Evolutionary conservation across 2,113 vertebrate genomes (phyloP).

Genomic region (Grantiella picta): DNA sequence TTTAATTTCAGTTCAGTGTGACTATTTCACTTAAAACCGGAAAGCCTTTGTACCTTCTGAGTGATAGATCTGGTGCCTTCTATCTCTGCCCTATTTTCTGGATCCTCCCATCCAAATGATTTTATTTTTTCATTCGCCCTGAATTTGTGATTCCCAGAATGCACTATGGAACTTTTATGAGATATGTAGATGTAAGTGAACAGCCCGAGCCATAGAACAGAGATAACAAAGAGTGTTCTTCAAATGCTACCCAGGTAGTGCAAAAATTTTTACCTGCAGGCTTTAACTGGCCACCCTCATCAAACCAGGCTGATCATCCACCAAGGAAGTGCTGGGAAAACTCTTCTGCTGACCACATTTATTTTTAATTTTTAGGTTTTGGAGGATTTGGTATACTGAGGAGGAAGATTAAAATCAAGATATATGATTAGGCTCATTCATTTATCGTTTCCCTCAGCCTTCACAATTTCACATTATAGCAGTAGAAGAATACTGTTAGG

Average conservation of each 20-base stretch:
- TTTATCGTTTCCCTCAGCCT: fast-evolving
- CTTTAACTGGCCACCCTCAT: background rate
- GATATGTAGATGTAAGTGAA: background rate
- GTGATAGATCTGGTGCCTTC: background rate
- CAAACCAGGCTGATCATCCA: background rate
- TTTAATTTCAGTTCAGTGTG: background rate
- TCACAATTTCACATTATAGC: background rate
- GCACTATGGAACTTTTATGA: background rate
- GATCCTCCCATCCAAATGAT: background rate
- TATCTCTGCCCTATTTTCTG: background rate
- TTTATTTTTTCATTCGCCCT: background rate
- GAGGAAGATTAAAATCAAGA: background rate
- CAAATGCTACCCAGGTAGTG: background rate
- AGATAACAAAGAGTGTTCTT: background rate
- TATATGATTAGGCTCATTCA: background rate
- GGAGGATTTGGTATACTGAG: background rate
- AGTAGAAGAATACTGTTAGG: background rate
- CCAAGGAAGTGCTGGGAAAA: background rate
- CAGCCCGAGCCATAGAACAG: background rate
- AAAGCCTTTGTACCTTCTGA: background rate
- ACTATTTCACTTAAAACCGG: background rate
- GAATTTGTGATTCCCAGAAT: background rate
- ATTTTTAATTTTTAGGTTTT: background rate
- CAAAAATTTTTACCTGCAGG: background rate
- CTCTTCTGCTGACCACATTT: background rate